Percentiles rank a stretch among this genome's conserved stretches.
These are phyloP conservation scores for Bradypodion pumilum DNA, from an alignment of 2,797 vertebrate genomes.

Conservation along the genomic window DNA sequence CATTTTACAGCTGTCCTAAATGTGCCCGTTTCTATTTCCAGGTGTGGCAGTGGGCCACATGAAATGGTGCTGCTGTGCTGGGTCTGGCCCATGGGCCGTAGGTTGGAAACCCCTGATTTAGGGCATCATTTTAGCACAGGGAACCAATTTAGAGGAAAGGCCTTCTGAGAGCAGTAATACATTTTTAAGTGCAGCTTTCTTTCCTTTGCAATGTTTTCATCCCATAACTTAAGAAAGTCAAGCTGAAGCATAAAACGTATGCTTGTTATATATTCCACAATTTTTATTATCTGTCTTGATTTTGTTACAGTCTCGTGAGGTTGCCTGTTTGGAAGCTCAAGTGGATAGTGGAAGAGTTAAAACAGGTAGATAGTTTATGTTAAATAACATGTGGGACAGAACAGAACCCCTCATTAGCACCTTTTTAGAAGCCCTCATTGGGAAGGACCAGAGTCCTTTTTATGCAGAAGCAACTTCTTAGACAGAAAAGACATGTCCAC, in stretches of 20 bases:
- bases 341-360: conserved; percentile 54
- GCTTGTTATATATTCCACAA: neutral
- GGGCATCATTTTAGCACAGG: neutral
- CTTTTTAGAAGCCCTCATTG: no score
- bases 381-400: no score
- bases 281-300: conserved; percentile 4
- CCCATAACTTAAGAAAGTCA: accelerated
- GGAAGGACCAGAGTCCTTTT: no score
- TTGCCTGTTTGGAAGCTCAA: conserved; percentile 73
- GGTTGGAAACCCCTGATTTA: no score
- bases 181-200: neutral
- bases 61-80: no score
- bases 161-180: neutral
- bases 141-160: neutral
- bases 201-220: neutral
- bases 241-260: accelerated
- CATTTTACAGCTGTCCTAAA: no score
- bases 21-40: no score
- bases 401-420: no score
- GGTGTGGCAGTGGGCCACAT: no score
- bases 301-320: conserved; percentile 74
- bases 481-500: no score
- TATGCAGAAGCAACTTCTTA: no score
- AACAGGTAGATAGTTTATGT: neutral
- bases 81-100: no score